Percentiles rank a stretch among this genome's conserved stretches.
Evolutionary conservation across 2,113 vertebrate genomes (phyloP).

Genomic region (Platichthys stellatus): DNA sequence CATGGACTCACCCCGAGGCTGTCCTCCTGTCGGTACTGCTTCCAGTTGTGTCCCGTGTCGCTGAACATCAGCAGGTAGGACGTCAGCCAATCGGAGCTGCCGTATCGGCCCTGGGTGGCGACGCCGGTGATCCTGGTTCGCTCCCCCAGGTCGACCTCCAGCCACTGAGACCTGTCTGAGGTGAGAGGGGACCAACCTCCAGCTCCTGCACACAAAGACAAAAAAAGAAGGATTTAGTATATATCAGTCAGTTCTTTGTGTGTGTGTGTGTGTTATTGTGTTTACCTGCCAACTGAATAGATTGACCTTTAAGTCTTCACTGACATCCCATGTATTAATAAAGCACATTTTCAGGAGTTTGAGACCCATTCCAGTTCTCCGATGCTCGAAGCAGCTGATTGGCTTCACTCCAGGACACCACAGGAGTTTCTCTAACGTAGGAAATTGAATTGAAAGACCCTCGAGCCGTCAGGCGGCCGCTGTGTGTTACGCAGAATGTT

Average conservation of each 20-base stretch:
- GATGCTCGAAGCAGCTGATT: not conserved
- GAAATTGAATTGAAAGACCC: slow-evolving; percentile 1
- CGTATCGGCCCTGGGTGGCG: slow-evolving; percentile 76
- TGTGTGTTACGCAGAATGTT: not conserved
- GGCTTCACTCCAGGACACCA: not conserved
- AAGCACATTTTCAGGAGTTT: not conserved
- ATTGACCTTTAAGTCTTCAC: slow-evolving; percentile 18
- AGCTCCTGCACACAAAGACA: slow-evolving; percentile 82
- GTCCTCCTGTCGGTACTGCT: slow-evolving; percentile 90
- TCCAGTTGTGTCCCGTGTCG: slow-evolving; percentile 92
- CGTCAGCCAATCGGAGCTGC: slow-evolving; percentile 91
- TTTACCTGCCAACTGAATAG: not conserved
- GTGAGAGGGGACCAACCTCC: slow-evolving; percentile 93
- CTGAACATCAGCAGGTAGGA: slow-evolving; percentile 92
- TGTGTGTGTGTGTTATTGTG: not conserved
- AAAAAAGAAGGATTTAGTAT: not conserved
- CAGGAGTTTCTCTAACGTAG: not conserved
- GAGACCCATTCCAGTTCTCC: slow-evolving; percentile 7
- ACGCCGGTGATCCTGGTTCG: slow-evolving; percentile 87
- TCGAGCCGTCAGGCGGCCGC: not conserved
- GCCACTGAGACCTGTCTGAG: slow-evolving; percentile 90
- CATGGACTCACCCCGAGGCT: slow-evolving; percentile 86
- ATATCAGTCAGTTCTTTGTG: not conserved
- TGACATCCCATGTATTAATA: not conserved
- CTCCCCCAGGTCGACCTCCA: slow-evolving; percentile 89